Evolutionary conservation across 2,888 invertebrate genomes (phyloP).

Genomic region (Dascillus cervinus): DNA sequence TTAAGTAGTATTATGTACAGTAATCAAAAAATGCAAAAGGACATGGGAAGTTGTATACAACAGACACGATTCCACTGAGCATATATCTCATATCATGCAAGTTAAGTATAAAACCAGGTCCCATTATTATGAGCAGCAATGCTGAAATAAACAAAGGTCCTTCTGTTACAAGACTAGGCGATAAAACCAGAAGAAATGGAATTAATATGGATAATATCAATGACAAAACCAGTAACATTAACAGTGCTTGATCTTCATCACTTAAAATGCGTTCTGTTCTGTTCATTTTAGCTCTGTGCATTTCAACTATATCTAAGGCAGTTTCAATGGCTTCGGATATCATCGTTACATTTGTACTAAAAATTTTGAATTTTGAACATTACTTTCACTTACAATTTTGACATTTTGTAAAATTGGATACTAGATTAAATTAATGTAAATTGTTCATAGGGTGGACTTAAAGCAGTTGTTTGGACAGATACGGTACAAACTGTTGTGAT

Average conservation of each 20-base stretch:
- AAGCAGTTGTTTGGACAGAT: slow-evolving; percentile 77
- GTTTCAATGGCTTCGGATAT: background rate
- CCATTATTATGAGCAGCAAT: slow-evolving; percentile 16
- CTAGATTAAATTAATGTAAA: background rate
- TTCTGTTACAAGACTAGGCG: slow-evolving; percentile 23
- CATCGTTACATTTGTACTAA: slow-evolving; percentile 2
- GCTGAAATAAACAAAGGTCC: slow-evolving; percentile 19
- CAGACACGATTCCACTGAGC: slow-evolving; percentile 13
- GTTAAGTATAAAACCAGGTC: slow-evolving; percentile 21
- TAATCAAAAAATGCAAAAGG: too few relatives aligned
- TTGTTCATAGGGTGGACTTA: slow-evolving; percentile 58
- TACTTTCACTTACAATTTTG: too few relatives aligned
- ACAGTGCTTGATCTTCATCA: slow-evolving; percentile 25
- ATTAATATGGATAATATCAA: slow-evolving; percentile 24
- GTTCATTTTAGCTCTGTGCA: slow-evolving; percentile 8
- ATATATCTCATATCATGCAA: slow-evolving; percentile 22
- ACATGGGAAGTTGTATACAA: too few relatives aligned
- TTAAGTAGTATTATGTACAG: too few relatives aligned
- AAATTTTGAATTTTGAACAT: slow-evolving; percentile 1
- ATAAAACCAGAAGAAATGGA: slow-evolving; percentile 23
- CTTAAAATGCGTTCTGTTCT: slow-evolving; percentile 6
- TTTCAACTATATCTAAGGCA: background rate
- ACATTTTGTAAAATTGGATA: too few relatives aligned
- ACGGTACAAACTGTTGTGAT: slow-evolving; percentile 67
- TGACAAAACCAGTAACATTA: slow-evolving; percentile 24